Percentiles rank a stretch among this genome's conserved stretches.
These are phyloP conservation scores for Poecilia velifera DNA, from an alignment of 2,797 vertebrate species.

Conservation along the genomic window DNA sequence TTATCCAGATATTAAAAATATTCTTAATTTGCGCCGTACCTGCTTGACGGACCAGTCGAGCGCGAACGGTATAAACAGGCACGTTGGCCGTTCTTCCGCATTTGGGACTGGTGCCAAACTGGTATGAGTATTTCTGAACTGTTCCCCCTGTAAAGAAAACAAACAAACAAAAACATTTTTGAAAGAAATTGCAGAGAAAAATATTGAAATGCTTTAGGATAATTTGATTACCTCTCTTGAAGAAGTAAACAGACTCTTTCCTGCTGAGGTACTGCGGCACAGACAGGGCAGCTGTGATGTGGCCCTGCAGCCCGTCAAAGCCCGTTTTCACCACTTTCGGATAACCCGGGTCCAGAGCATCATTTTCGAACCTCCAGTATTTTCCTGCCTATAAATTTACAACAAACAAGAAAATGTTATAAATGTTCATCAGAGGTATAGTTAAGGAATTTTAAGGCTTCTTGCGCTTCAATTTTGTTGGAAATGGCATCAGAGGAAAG, in stretches of 20 bases:
- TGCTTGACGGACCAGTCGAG: slow-evolving; percentile 64
- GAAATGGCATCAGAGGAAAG: neutral
- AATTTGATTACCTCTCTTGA: slow-evolving; percentile 88
- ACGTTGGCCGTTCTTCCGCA: slow-evolving; percentile 78
- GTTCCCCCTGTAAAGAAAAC: slow-evolving; percentile 80
- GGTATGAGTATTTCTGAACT: slow-evolving; percentile 91
- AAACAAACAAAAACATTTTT: neutral
- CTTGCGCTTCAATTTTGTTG: neutral
- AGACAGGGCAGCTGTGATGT: slow-evolving; percentile 89
- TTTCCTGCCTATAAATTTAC: slow-evolving; percentile 77
- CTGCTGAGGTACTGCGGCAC: slow-evolving; percentile 84
- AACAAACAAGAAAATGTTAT: neutral
- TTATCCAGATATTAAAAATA: neutral
- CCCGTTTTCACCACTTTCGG: slow-evolving; percentile 85
- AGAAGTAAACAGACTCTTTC: slow-evolving; percentile 92
- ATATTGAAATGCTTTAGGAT: neutral
- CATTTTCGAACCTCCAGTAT: slow-evolving; percentile 95
- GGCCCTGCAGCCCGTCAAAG: slow-evolving; percentile 88
- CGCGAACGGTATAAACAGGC: slow-evolving; percentile 61
- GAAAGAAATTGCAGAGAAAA: neutral
- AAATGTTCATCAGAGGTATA: neutral
- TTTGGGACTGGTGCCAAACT: slow-evolving; percentile 75
- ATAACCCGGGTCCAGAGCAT: slow-evolving; percentile 85
- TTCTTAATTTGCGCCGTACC: slow-evolving; percentile 15
- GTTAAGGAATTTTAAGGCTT: neutral